phyloP scores from a whole-genome alignment of 2,797 vertebrate species.

The Sarcoramphus papa region DNA sequence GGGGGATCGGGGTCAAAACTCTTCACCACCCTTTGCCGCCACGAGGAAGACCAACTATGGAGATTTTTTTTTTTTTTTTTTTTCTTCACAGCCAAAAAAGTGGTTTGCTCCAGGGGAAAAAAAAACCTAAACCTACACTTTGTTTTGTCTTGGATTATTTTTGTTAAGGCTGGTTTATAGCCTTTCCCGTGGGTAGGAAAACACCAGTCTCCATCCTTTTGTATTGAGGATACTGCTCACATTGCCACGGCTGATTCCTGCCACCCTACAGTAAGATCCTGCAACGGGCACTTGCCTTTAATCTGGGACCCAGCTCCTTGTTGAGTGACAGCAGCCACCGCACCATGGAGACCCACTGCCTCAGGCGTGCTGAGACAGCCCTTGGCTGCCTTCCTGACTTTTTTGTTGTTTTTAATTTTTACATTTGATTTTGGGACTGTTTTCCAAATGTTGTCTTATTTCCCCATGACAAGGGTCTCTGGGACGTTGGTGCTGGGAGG shows the following conservation, averaged over 20 bases:
- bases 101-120: conserved; percentile 31
- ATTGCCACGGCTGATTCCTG: background rate
- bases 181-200: background rate
- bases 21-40: background rate
- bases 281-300: background rate
- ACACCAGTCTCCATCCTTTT: background rate
- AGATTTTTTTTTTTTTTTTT: background rate
- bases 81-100: background rate
- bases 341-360: background rate
- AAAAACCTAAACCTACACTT: background rate
- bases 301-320: background rate
- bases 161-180: background rate
- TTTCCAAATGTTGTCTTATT: background rate
- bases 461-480: conserved; percentile 46
- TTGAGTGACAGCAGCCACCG: background rate
- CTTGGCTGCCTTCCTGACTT: background rate
- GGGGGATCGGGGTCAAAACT: conserved; percentile 3
- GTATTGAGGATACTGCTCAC: background rate
- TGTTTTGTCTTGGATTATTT: background rate
- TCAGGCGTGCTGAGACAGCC: background rate
- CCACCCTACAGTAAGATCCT: background rate
- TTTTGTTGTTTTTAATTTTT: background rate
- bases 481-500: background rate
- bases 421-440: background rate
- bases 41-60: background rate